Evolutionary conservation across 1,140 invertebrate species (phyloP).

Genomic region (Orius insidiosus): DNA sequence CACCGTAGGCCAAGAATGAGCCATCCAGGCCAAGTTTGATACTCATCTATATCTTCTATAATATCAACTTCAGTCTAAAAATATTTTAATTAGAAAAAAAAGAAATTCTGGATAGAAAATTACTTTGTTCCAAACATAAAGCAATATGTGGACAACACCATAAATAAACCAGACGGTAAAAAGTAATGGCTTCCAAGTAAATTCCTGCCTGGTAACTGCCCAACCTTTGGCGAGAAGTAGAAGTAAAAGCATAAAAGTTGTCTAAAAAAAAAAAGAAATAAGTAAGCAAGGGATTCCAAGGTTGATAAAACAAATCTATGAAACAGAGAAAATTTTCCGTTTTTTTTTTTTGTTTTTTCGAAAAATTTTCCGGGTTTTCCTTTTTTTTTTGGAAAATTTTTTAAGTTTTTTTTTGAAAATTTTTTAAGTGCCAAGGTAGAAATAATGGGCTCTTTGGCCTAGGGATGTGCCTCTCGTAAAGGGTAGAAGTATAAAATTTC

Average conservation of each 20-base stretch:
- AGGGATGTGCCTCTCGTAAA: too few relatives aligned
- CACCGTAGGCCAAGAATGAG: conserved; percentile 73
- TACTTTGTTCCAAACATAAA: conserved; percentile 94
- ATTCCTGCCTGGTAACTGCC: conserved; percentile 79
- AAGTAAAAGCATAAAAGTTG: conserved; percentile 85
- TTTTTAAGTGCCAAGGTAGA: too few relatives aligned
- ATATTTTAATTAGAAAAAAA: not conserved
- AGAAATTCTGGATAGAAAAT: conserved; percentile 29
- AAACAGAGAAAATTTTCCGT: too few relatives aligned
- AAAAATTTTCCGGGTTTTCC: too few relatives aligned
- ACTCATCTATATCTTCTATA: conserved; percentile 90
- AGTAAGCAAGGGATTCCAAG: too few relatives aligned
- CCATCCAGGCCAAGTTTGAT: conserved; percentile 93
- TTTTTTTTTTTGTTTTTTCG: too few relatives aligned
- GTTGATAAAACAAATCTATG: too few relatives aligned
- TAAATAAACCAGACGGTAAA: conserved; percentile 86
- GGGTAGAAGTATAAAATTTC: too few relatives aligned
- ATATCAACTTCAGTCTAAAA: conserved; percentile 81
- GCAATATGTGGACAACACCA: conserved; percentile 71
- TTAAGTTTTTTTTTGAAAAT: too few relatives aligned
- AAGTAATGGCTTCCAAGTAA: conserved; percentile 68
- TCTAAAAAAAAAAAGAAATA: conserved; percentile 48
- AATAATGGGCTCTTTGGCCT: too few relatives aligned
- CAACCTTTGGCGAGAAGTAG: conserved; percentile 89
- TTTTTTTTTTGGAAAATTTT: too few relatives aligned